phyloP scores from a whole-genome alignment of 2,888 invertebrate genomes.

The Mesorhabditis belari region DNA sequence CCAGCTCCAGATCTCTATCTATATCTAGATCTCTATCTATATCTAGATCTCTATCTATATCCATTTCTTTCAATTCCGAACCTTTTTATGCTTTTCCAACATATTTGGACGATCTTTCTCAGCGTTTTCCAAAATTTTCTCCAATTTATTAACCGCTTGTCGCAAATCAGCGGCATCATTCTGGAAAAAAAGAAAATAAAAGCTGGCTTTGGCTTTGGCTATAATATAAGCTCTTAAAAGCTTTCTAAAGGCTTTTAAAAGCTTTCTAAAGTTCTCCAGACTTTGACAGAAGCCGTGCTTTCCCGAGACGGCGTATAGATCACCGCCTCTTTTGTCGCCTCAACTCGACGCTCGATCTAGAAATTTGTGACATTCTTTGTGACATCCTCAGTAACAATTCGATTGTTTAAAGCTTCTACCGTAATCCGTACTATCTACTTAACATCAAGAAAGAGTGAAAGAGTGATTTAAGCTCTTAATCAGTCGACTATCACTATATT shows the following conservation, averaged over 20 bases:
- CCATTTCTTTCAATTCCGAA: background rate
- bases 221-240: constrained; percentile 6
- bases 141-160: background rate
- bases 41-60: background rate
- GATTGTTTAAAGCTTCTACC: too few relatives aligned
- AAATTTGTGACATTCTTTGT: too few relatives aligned
- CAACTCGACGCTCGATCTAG: constrained; percentile 8
- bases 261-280: background rate
- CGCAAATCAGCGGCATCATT: background rate
- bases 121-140: background rate
- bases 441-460: too few relatives aligned
- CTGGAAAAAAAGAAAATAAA: constrained; percentile 1
- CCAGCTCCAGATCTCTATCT: too few relatives aligned
- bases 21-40: background rate
- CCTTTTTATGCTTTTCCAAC: background rate
- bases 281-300: constrained; percentile 14
- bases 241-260: too few relatives aligned
- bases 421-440: too few relatives aligned
- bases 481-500: too few relatives aligned
- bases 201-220: background rate
- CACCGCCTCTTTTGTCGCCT: constrained; percentile 47
- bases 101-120: background rate
- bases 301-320: constrained; percentile 47
- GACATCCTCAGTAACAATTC: too few relatives aligned
- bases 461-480: too few relatives aligned